Conservation (phyloP, 2,888 invertebrate genomes). For the Argyresthia goedartella region DNA sequence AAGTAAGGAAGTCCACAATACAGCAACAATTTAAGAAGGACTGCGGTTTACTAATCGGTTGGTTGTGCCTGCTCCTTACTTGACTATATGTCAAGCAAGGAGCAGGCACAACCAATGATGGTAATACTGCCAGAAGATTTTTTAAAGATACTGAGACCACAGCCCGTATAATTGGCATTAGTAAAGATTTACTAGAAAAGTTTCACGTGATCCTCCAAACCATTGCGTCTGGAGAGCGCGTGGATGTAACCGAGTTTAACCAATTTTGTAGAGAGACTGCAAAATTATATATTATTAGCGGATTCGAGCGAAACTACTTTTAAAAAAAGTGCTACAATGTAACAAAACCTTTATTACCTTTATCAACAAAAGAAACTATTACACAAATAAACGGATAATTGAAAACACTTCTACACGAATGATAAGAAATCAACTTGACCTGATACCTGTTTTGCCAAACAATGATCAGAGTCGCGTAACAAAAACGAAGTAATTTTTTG, state of each 20-base stretch:
- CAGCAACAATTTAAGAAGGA: background rate
- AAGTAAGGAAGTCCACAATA: background rate
- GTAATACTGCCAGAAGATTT: background rate
- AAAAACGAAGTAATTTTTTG: too few relatives aligned
- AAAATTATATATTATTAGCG: too few relatives aligned
- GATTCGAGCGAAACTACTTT: too few relatives aligned
- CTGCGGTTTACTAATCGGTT: background rate
- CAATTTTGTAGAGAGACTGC: background rate
- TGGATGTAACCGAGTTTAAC: slow-evolving; percentile 6
- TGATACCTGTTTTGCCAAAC: too few relatives aligned
- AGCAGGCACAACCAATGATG: background rate
- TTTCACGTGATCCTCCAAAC: background rate
- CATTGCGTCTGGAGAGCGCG: background rate
- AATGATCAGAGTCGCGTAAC: too few relatives aligned
- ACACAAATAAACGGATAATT: too few relatives aligned
- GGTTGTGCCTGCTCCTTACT: too few relatives aligned
- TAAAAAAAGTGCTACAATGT: too few relatives aligned
- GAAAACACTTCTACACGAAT: too few relatives aligned
- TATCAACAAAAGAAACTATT: too few relatives aligned
- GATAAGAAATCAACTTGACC: too few relatives aligned
- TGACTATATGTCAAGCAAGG: background rate
- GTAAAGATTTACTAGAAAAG: background rate
- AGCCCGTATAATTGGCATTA: background rate
- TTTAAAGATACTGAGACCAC: background rate
- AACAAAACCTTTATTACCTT: too few relatives aligned